A percentile compares a stretch with the other conserved stretches of the same genome.
phyloP scores from a whole-genome alignment of 2,888 invertebrate genomes.

The Rotaria macrura region DNA sequence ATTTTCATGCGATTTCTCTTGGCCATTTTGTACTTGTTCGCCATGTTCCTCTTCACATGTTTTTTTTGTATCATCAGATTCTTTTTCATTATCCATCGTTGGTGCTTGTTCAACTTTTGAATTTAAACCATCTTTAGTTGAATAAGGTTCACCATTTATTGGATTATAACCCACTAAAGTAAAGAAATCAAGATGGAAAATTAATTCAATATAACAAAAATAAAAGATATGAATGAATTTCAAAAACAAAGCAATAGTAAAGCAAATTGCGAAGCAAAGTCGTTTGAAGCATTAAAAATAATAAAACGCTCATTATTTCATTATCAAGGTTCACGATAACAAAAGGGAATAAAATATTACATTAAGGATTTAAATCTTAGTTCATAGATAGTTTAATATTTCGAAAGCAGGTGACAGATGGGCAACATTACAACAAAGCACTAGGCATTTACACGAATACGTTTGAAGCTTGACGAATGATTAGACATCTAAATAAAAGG shows the following conservation, averaged over 20 bases:
- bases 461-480: background rate
- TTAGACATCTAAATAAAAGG: background rate
- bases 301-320: background rate
- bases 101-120: background rate
- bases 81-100: background rate
- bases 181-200: background rate
- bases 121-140: background rate
- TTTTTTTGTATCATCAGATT: background rate
- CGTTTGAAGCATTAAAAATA: background rate
- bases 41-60: background rate
- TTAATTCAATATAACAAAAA: background rate
- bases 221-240: background rate
- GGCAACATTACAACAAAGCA: background rate
- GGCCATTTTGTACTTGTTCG: background rate
- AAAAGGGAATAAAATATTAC: no score
- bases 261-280: background rate
- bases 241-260: no score
- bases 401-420: background rate
- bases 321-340: no score
- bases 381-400: no score
- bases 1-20: background rate
- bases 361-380: no score
- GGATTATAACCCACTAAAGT: constrained; percentile 5
- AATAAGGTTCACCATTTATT: background rate
- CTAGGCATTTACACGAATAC: background rate